Base-by-base conservation (phyloP, 2,113 vertebrate genomes). In the Pterocles orientalis region DNA sequence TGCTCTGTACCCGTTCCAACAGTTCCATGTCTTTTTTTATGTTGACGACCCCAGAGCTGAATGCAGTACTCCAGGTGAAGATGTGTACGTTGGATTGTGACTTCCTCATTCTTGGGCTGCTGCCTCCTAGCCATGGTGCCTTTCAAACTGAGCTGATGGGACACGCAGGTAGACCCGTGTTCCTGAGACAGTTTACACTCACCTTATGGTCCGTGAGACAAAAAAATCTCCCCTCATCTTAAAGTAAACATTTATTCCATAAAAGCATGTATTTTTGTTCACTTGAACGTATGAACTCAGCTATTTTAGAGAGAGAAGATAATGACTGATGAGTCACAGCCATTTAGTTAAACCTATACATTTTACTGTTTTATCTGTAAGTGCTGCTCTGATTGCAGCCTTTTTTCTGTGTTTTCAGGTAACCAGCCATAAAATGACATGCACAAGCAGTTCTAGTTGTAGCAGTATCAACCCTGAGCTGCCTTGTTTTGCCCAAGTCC, bases 1-100 rank as follows among this genome's bases (percentile, higher is more conserved):
- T 20, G n/a, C n/a, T 33, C 54, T 14, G 29, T 34, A 41, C 45
- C 2, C 0, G 0, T 18, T 70, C 4, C 1, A 54, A 7, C 31
- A 64, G 58, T 5, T 47, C 48, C 19, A 3, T 26, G 26, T 33
- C 20, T 15, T 5, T 23, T 13, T 12, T 25, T n/a, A 2, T 13
- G 16, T 7, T 31, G 16, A 1, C 39, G 19, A 4, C 4, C 29
- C 47, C 36, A 31, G 57, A 45, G 19, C 81, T 61, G 26, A 12
- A 34, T 12, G 7, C 57, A 33, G 58, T 33, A 6, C 25, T 71
- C 11, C 56, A 54, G 23, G 56, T 39, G 21, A 48, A 56, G 29
- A 56, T 54, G 33, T 9, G 3, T 39, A 17, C 7, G 5, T 41
- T 53, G 57, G 47, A 24, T 19, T 64, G 33, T 34, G 14, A 25